Evolutionary conservation across 2,113 vertebrate genomes (phyloP), one percentile per base, ranked within the genome.

Genomic region (Machaerirhynchus nigripectus): DNA sequence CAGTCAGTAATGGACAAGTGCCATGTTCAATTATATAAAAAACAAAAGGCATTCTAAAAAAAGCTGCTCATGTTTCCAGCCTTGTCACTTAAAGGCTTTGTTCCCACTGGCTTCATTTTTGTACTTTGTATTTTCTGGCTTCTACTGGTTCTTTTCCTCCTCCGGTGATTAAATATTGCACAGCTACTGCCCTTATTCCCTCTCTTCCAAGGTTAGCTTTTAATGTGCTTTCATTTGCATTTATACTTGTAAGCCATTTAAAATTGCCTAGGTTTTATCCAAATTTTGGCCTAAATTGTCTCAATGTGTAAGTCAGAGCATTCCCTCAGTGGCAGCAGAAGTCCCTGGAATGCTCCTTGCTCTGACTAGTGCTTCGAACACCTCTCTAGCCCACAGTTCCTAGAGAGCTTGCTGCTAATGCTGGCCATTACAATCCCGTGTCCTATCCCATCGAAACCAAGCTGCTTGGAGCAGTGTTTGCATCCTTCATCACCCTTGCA

Each of bases 31-130:
- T 95, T 95, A 88, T 4, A 77, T 40, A 40, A 83, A 71, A 93
- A 93, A 82, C 92, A 97, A 96, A 95, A 94, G 85, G 37, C 78
- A 53, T 68, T 87, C 95, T 78, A 94, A 95, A 95, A 92, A 95
- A 85, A 90, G 75, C 90, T 53, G 79, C 79, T 88, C 22, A 7
- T 85, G 64, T 83, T 88, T 85, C 85, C n/a, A 92, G 88, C 79
- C 59, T 83, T 88, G 67, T 80, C 30, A 2, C 88, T 90, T 80
- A 27, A 1, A 76, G 71, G 59, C 90, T 90, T 86, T 92, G 71
- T 93, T 91, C 46, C 75, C 55, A 65, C 73, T 53, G 75, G 67
- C 85, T 95, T 90, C 16, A 30, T 42, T 90, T 83, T 35, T 80
- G 49, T 46, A 30, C 75, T 88, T 60, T n/a, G 52, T 44, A 24